phyloP scores from a whole-genome alignment of 2,888 invertebrate genomes.

The Ashinkailepas kermadecensis region DNA sequence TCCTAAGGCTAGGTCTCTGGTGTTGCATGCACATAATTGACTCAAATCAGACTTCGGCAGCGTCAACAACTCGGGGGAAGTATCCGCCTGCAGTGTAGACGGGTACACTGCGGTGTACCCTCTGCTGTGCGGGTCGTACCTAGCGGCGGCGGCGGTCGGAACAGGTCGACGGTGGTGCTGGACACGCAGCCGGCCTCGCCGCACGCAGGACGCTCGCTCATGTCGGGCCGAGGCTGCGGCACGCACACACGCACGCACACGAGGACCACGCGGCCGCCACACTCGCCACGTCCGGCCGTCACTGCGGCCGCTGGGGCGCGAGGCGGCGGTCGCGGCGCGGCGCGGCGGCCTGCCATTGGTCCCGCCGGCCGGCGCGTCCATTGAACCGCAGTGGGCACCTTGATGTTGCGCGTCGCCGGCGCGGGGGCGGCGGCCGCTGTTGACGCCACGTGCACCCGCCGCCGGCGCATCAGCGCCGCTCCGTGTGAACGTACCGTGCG shows the following conservation, averaged over 20 bases:
- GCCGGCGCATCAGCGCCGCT: not conserved
- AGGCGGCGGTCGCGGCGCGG: not conserved
- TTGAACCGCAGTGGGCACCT: not conserved
- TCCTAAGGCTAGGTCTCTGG: no score
- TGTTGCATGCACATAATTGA: no score
- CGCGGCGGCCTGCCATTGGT: not conserved
- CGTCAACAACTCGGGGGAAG: no score
- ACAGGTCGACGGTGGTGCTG: not conserved
- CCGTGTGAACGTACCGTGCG: not conserved
- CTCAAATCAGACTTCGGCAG: no score
- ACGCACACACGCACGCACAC: not conserved
- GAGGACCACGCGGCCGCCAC: not conserved
- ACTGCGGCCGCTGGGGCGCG: not conserved
- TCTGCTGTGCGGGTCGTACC: not conserved
- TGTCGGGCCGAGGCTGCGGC: not conserved
- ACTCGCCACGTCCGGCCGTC: not conserved
- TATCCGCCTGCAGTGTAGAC: no score
- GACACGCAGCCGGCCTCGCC: not conserved
- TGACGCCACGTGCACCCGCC: no score
- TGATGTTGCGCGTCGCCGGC: not conserved
- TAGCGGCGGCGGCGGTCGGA: not conserved
- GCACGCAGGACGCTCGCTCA: not conserved
- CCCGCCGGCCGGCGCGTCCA: not conserved
- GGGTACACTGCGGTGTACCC: no score
- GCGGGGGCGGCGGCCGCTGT: not conserved